Evolutionary conservation across 2,797 vertebrate species (phyloP), one percentile per base, ranked within the genome.

Genomic region (Lycodopsis pacificus): DNA sequence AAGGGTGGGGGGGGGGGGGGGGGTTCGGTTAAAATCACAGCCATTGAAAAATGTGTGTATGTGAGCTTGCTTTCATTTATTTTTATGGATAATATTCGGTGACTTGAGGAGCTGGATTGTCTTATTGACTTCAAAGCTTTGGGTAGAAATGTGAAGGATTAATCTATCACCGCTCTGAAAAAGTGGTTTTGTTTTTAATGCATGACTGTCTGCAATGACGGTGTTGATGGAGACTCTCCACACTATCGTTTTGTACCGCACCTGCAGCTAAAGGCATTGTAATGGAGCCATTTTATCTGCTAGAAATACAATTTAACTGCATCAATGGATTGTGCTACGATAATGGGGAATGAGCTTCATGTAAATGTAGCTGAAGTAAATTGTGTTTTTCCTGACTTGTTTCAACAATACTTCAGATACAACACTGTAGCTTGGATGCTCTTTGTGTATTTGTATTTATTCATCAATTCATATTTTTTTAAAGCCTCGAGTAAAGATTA

Each of bases 91-190:
- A 53, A 84, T 82, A 79, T 86, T 80, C 54, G 38, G 75, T 57
- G 71, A 87, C 27, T 81, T 64, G n/a, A 56, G 53, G 48, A 75
- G 57, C 62, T 56, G 42, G 65, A 79, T 87, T 82, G 78, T 83
- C 66, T 82, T 77, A 84, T 70, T 84, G 76, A 81, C 78, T 86
- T 88, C 71, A 85, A 83, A 89, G 81, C 79, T 80, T 53, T n/a
- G 32, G 79, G 57, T 84, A 59, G 79, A 76, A 65, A 87, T 73
- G 73, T 62, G 25, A 79, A 79, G 76, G 77, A 88, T 91, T 80
- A 72, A 81, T 86, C 71, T 71, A 68, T 78, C 76, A 65, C 20
- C 27, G 65, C 36, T 58, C 71, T 78, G 44, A 82, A 57, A 76
- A 48, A 61, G 59, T 6, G 75, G 67, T 75, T 84, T 87, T 80